Percentiles rank a stretch among this genome's conserved stretches.
Evolutionary conservation across 2,113 vertebrate species (phyloP).

Genomic region (Zosterops borbonicus): DNA sequence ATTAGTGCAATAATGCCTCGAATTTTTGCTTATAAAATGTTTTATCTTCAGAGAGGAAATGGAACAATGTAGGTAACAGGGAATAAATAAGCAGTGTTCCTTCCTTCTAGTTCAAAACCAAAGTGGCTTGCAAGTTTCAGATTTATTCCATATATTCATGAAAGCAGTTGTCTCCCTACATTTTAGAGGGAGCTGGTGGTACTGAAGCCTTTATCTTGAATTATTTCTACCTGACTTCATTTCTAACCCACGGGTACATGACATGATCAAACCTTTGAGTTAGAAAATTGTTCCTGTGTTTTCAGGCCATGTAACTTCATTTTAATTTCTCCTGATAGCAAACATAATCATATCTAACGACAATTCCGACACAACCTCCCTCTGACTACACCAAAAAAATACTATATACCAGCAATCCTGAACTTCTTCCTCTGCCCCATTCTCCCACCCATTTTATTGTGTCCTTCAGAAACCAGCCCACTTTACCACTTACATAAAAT

Average conservation of each 20-base stretch:
- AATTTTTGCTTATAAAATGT: not conserved
- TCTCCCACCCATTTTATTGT: not conserved
- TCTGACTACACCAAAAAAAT: not conserved
- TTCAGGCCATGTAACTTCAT: not conserved
- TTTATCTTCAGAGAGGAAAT: not conserved
- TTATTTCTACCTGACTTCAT: not conserved
- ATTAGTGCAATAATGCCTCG: not conserved
- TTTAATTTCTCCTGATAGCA: not conserved
- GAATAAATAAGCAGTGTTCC: not conserved
- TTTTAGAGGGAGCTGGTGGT: not conserved
- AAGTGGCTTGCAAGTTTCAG: not conserved
- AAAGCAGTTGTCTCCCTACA: not conserved
- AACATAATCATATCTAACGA: not conserved
- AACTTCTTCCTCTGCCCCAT: not conserved
- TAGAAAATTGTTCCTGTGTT: not conserved
- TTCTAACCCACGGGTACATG: not conserved
- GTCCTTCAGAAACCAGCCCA: not conserved
- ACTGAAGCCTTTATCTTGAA: not conserved
- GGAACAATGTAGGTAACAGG: not conserved
- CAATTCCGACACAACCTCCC: not conserved
- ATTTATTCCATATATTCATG: not conserved
- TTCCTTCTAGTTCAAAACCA: not conserved
- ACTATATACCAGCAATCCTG: not conserved
- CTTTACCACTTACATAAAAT: not conserved
- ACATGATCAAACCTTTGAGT: not conserved